phyloP scores from a whole-genome alignment of 2,888 invertebrate genomes.

The Heliconius aoede region DNA sequence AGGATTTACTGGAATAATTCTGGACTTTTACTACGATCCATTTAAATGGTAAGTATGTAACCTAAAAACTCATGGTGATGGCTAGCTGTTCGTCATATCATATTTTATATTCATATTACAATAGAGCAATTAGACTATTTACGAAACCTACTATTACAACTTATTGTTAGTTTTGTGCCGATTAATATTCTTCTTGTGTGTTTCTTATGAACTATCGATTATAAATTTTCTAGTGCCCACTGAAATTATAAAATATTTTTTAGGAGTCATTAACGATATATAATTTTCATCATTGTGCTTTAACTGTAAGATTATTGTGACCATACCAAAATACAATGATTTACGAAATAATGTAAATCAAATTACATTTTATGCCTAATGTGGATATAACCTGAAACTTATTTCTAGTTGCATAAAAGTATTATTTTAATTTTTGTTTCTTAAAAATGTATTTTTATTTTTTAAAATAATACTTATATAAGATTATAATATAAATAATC shows the following conservation, averaged over 20 bases:
- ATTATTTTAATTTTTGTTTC: too few relatives aligned
- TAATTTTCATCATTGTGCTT: too few relatives aligned
- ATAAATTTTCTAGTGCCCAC: background rate
- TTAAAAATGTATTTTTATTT: too few relatives aligned
- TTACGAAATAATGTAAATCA: background rate
- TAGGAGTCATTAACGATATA: background rate
- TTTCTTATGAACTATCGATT: background rate
- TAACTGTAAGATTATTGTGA: background rate
- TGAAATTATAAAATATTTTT: background rate
- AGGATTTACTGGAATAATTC: slow-evolving; percentile 82
- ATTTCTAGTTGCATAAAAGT: too few relatives aligned
- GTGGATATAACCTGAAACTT: too few relatives aligned
- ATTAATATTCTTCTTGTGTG: background rate
- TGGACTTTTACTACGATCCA: slow-evolving; percentile 88
- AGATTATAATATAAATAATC: too few relatives aligned
- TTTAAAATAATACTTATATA: too few relatives aligned
- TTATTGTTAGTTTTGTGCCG: too few relatives aligned
- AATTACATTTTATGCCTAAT: background rate
- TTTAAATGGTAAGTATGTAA: slow-evolving; percentile 88
- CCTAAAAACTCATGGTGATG: slow-evolving; percentile 54
- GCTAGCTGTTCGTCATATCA: slow-evolving; percentile 1
- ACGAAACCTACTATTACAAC: too few relatives aligned
- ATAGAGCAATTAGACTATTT: background rate
- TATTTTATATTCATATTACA: too few relatives aligned
- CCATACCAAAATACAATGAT: background rate